Evolutionary conservation across 2,113 vertebrate species (phyloP).

Genomic region (Mastomys natalensis): DNA sequence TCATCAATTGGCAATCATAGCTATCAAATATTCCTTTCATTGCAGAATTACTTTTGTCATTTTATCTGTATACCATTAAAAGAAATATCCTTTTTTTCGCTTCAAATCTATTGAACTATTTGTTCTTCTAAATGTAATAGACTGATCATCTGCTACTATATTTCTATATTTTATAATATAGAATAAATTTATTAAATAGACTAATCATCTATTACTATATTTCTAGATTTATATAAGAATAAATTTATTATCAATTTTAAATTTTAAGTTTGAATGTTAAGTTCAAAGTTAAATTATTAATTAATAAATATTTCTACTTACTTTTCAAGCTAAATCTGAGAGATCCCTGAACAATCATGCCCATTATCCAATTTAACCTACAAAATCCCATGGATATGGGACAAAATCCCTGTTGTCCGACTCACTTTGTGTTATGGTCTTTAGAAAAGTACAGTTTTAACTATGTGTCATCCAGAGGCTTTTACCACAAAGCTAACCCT

Average conservation of each 20-base stretch:
- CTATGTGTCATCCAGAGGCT: background rate
- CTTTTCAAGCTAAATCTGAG: background rate
- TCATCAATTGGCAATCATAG: background rate
- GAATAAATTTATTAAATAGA: background rate
- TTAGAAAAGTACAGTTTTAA: background rate
- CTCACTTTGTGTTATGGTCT: background rate
- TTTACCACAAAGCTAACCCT: background rate
- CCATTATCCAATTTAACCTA: background rate
- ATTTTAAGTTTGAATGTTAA: background rate
- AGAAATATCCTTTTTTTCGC: background rate
- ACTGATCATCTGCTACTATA: background rate
- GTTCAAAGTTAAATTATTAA: conserved; percentile 17
- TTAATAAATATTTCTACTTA: background rate
- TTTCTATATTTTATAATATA: background rate
- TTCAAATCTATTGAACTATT: background rate
- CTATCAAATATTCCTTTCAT: background rate
- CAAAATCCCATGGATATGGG: background rate
- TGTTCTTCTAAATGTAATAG: background rate
- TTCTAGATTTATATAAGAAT: background rate
- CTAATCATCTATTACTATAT: background rate
- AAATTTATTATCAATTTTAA: background rate
- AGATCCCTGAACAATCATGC: background rate
- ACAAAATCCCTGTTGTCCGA: accelerated
- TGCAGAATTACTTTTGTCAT: background rate
- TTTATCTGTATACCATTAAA: background rate